A percentile compares a stretch with the other conserved stretches of the same genome.
phyloP scores from a whole-genome alignment of 2,888 invertebrate genomes.

The Eupithecia insigniata region DNA sequence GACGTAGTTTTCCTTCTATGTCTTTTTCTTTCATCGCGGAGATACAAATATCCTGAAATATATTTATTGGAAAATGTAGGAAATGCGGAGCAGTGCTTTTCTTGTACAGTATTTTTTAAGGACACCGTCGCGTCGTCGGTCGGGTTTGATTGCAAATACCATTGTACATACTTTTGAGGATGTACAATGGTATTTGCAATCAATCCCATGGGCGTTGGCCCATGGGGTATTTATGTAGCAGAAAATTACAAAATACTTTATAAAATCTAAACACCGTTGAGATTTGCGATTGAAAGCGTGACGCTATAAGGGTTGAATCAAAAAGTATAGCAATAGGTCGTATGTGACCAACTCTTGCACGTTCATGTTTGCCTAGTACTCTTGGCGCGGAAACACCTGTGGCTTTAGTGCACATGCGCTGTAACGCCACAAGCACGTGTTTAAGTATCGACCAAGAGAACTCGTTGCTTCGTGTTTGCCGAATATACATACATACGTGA shows the following conservation, averaged over 20 bases:
- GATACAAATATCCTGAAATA: slow-evolving; percentile 94
- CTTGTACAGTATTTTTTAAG: not conserved
- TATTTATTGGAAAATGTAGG: not conserved
- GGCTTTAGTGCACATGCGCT: slow-evolving; percentile 18
- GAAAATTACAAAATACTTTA: not conserved
- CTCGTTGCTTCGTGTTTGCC: not conserved
- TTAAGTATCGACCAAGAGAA: not conserved
- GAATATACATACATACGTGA: no score
- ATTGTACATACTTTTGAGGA: no score
- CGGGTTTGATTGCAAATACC: no score
- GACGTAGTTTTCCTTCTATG: slow-evolving; percentile 97
- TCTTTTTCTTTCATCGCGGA: slow-evolving; percentile 99
- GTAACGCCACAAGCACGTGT: not conserved
- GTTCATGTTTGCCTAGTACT: slow-evolving; percentile 32
- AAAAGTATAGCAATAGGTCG: not conserved
- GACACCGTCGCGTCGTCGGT: no score
- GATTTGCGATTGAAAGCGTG: not conserved
- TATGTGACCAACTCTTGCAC: not conserved
- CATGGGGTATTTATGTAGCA: not conserved
- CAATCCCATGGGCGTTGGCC: no score
- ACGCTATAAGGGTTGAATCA: not conserved
- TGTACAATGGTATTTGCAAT: no score
- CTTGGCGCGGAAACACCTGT: slow-evolving; percentile 21
- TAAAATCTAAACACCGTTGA: not conserved
- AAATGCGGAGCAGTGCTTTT: no score